Percentiles rank a stretch among this genome's conserved stretches.
phyloP scores from a whole-genome alignment of 2,797 vertebrate genomes.

The Karalla daura region DNA sequence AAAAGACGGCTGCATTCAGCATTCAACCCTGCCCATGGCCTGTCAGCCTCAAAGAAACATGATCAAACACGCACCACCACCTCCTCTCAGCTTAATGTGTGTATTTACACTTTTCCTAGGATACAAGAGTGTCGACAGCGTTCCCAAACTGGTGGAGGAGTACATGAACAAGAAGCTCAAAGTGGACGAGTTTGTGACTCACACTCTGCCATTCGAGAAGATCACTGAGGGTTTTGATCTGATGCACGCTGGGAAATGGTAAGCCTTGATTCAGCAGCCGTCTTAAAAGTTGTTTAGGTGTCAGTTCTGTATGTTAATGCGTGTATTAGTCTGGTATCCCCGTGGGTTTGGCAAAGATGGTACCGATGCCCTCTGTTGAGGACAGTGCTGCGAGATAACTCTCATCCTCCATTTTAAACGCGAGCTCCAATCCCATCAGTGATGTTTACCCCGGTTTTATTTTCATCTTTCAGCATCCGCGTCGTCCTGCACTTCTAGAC shows the following conservation, averaged over 20 bases:
- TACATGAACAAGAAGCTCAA: slow-evolving; percentile 93
- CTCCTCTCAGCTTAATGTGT: background rate
- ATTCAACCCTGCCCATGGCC: background rate
- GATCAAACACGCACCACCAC: background rate
- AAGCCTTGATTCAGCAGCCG: background rate
- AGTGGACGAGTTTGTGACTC: slow-evolving; percentile 92
- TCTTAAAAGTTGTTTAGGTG: slow-evolving; percentile 5
- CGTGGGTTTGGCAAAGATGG: background rate
- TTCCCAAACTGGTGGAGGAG: slow-evolving; percentile 90
- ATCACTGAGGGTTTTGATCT: slow-evolving; percentile 91
- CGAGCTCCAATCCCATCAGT: background rate
- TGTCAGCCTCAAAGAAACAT: background rate
- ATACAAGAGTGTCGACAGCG: slow-evolving; percentile 91
- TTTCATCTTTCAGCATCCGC: slow-evolving; percentile 46
- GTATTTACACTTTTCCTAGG: slow-evolving; percentile 73
- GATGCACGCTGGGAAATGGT: slow-evolving; percentile 87
- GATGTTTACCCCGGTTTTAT: background rate
- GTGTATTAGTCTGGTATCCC: background rate
- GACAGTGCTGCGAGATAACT: slow-evolving; percentile 15
- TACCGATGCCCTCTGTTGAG: slow-evolving; percentile 43
- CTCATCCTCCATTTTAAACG: slow-evolving; percentile 1
- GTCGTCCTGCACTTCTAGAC: slow-evolving; percentile 58
- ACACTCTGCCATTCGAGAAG: slow-evolving; percentile 87
- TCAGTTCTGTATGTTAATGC: slow-evolving; percentile 15
- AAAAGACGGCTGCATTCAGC: background rate